A percentile compares a stretch with the other conserved stretches of the same genome.
These are phyloP conservation scores for Dryobota labecula DNA, from an alignment of 2,888 invertebrate species.

Conservation along the genomic window DNA sequence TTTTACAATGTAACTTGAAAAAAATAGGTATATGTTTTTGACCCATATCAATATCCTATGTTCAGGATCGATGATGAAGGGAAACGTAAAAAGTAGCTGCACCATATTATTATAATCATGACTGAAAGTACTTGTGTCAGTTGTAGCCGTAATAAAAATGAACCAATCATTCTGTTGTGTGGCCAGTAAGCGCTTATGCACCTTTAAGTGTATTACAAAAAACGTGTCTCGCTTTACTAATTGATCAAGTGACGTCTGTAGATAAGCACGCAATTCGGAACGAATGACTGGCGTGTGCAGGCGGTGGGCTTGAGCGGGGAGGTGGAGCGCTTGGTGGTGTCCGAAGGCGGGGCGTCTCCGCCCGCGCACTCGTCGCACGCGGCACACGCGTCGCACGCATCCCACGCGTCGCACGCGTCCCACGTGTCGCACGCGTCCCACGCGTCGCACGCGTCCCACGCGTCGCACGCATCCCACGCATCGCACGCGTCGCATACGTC, in stretches of 20 bases:
- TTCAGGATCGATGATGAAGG: background rate
- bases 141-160: constrained; percentile 21
- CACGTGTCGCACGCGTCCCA: constrained; percentile 57
- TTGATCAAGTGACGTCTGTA: constrained; percentile 50
- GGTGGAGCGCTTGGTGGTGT: constrained; percentile 81
- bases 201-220: constrained; percentile 20
- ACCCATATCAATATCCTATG: background rate
- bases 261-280: constrained; percentile 50
- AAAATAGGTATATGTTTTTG: background rate
- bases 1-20: constrained; percentile 4
- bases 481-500: no score
- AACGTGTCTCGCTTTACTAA: constrained; percentile 36
- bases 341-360: constrained; percentile 81
- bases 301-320: constrained; percentile 76
- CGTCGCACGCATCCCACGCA: constrained; percentile 50
- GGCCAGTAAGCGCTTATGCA: constrained; percentile 40
- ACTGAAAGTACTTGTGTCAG: constrained; percentile 11
- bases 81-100: constrained; percentile 10
- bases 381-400: constrained; percentile 34
- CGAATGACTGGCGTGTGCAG: constrained; percentile 58
- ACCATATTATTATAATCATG: constrained; percentile 10
- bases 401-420: constrained; percentile 57
- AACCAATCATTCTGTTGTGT: constrained; percentile 17
- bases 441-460: constrained; percentile 56
- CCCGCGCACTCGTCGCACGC: constrained; percentile 76